Conservation (phyloP, 2,888 invertebrate species). For the Melinaea marsaeus region DNA sequence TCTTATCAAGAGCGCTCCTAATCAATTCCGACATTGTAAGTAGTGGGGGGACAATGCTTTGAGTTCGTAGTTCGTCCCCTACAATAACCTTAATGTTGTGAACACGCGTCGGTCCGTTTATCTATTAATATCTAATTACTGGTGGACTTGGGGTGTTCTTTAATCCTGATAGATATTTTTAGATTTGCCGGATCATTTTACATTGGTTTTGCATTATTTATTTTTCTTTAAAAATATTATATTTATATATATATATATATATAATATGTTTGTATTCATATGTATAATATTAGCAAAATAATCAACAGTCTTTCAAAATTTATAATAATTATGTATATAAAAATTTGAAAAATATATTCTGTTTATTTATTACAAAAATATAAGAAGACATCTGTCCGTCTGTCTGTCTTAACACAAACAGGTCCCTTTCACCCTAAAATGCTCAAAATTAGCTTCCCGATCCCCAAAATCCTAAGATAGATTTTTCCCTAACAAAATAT, state of each 20-base stretch:
- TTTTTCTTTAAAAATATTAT: conserved; percentile 7
- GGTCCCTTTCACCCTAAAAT: conserved; percentile 19
- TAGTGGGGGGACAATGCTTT: conserved; percentile 20
- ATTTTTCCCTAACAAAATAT: conserved; percentile 77
- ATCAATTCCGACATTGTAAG: conserved; percentile 12
- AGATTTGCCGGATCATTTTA: conserved; percentile 14
- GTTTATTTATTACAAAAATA: no score
- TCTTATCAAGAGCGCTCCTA: background rate
- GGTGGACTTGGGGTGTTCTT: conserved; percentile 38
- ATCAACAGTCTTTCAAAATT: no score
- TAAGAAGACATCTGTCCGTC: no score
- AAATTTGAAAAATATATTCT: no score
- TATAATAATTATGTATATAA: no score
- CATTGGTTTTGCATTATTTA: background rate
- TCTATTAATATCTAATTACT: conserved; percentile 63
- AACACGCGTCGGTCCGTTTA: conserved; percentile 46
- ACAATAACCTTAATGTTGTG: conserved; percentile 29
- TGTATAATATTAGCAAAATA: no score
- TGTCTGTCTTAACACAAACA: background rate
- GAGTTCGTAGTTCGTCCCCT: conserved; percentile 26
- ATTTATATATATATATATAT: no score
- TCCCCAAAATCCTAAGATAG: conserved; percentile 69
- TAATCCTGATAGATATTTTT: conserved; percentile 39
- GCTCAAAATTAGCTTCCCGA: conserved; percentile 44
- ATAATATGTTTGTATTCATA: no score